Base-by-base conservation (phyloP, 2,888 invertebrate genomes). In the Tinea trinotella region DNA sequence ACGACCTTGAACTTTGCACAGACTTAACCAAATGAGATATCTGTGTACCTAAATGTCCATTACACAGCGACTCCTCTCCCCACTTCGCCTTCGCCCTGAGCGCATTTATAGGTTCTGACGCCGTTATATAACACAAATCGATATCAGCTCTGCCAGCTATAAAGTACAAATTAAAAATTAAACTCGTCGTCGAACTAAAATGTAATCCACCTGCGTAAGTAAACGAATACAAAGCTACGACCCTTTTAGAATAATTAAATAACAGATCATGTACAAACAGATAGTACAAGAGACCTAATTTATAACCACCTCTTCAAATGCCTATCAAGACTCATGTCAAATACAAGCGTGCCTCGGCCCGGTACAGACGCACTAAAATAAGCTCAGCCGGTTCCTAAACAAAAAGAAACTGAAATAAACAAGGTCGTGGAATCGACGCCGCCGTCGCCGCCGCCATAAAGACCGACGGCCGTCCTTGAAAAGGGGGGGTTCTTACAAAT, bases 381-480 rank as follows among this genome's bases (percentile, higher is more conserved):
- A 83, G 81, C 76, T 74, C 74, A 78, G 79, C 72, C 74, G 71
- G 81, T 84, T 83, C 76, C 81, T 76, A 84, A 84, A 84, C 83
- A 85, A 83, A 83, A 84, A 83, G 82, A 81, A 85, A 83, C 77
- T 82, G 81, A 82, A 84, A 85, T 82, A 85, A 85, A 86, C 86
- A 87, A 85, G 84, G 84, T 84, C 83, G 84, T 76, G 66, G 82
- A 84, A 82, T 85, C 84, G 83, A 81, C 84, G 81, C 78, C 80
- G 83, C 74, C 76, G 78, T 76, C 83, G 83, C 76, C 83, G 80
- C 81, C 80, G 81, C 84, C 82, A 78, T 84, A 81, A 79, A 84
- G 85, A 83, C 81, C 85, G 84, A 80, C 84, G 84, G 79, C 83
- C 86, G 86, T 84, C 86, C 86, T 87, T 86, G 86, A 84, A 81